A percentile compares a stretch with the other conserved stretches of the same genome.
Evolutionary conservation across 2,797 vertebrate species (phyloP).

Genomic region (Eospalax fontanierii): DNA sequence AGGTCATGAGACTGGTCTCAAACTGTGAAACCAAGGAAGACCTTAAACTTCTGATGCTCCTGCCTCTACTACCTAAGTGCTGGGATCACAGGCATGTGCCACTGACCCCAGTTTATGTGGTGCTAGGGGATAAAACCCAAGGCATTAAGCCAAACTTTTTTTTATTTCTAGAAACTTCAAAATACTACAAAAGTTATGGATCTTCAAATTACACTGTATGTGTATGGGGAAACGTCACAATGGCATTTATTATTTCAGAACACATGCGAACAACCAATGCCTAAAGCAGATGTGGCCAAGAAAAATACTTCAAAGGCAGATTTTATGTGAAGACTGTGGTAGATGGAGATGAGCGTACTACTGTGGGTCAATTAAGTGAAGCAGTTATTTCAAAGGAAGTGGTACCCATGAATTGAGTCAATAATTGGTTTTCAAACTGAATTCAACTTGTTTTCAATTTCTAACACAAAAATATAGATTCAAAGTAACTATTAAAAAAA

Average conservation of each 20-base stretch:
- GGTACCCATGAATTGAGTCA: neutral
- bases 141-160: neutral
- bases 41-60: neutral
- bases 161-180: conserved; percentile 46
- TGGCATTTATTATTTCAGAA: too few species aligned
- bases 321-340: neutral
- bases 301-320: neutral
- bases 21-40: neutral
- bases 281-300: neutral
- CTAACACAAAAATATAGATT: neutral
- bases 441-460: neutral
- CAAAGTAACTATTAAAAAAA: neutral
- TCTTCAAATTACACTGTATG: neutral
- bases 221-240: neutral
- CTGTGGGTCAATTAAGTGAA: neutral
- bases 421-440: neutral
- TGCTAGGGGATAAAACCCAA: neutral
- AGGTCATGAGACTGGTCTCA: neutral
- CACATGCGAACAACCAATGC: neutral
- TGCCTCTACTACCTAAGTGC: neutral
- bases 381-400: neutral
- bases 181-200: too few species aligned
- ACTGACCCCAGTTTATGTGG: neutral
- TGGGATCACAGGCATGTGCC: neutral
- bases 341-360: too few species aligned